These are phyloP conservation scores for Himalopsyche japonica DNA, from an alignment of 2,888 invertebrate species.

Conservation along the genomic window DNA sequence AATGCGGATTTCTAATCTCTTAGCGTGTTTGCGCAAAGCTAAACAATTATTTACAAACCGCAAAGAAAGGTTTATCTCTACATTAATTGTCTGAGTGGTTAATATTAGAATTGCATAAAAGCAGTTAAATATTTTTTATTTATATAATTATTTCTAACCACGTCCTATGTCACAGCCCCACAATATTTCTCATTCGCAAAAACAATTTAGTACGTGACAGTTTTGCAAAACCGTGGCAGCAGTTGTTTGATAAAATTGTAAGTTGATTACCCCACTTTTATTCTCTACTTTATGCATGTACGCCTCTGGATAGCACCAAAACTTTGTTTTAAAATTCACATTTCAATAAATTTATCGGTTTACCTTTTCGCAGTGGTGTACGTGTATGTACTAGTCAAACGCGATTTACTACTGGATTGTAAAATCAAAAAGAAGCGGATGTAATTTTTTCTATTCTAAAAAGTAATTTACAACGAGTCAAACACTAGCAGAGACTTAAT, in stretches of 20 bases:
- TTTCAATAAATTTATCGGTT: constrained; percentile 33
- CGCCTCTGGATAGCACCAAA: constrained; percentile 1
- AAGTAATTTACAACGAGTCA: neutral
- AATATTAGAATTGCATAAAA: neutral
- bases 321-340: constrained; percentile 35
- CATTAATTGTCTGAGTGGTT: neutral
- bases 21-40: too few species aligned
- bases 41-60: too few species aligned
- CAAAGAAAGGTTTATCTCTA: too few species aligned
- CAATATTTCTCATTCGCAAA: neutral
- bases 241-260: neutral
- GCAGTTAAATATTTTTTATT: neutral
- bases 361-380: neutral
- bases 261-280: neutral
- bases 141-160: neutral
- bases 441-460: neutral
- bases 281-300: constrained; percentile 11
- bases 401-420: neutral
- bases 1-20: too few species aligned
- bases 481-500: neutral
- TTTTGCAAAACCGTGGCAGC: neutral
- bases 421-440: neutral
- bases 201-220: neutral
- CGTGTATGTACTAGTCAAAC: neutral
- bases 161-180: neutral